phyloP scores from a whole-genome alignment of 2,888 invertebrate species.

The Nesidiocoris tenuis region DNA sequence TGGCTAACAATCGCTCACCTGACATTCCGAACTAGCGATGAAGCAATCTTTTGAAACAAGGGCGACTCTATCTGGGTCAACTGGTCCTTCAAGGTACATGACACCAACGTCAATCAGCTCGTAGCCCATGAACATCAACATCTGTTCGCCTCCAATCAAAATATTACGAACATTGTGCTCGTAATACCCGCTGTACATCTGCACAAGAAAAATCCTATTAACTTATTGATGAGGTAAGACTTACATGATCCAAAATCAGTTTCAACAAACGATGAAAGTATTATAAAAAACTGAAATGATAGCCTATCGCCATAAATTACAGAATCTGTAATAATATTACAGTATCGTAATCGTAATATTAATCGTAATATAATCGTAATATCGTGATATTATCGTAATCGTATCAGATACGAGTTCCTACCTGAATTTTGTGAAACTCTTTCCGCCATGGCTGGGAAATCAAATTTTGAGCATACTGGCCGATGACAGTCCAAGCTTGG shows the following conservation, averaged over 20 bases:
- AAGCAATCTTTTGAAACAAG: constrained; percentile 80
- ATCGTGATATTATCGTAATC: not conserved
- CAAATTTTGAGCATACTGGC: constrained; percentile 81
- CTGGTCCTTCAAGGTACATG: constrained; percentile 63
- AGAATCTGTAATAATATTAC: too few species aligned
- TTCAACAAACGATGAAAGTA: constrained; percentile 1
- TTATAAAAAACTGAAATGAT: too few species aligned
- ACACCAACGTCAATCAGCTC: constrained; percentile 57
- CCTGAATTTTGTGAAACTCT: constrained; percentile 79
- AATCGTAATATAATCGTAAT: too few species aligned
- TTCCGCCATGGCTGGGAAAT: constrained; percentile 85
- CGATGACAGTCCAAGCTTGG: constrained; percentile 80
- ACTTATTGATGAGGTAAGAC: not conserved
- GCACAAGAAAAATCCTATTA: constrained; percentile 49
- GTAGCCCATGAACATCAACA: constrained; percentile 83
- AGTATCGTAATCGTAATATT: too few species aligned
- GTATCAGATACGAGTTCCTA: constrained; percentile 53
- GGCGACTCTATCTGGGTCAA: constrained; percentile 78
- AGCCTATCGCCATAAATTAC: too few species aligned
- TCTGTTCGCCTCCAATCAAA: constrained; percentile 71
- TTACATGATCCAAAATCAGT: too few species aligned
- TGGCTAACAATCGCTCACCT: constrained; percentile 59
- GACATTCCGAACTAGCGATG: constrained; percentile 83
- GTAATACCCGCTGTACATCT: constrained; percentile 85
- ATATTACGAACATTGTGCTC: constrained; percentile 83